Conservation (phyloP, 2,797 vertebrate genomes). For the Phoebastria nigripes region DNA sequence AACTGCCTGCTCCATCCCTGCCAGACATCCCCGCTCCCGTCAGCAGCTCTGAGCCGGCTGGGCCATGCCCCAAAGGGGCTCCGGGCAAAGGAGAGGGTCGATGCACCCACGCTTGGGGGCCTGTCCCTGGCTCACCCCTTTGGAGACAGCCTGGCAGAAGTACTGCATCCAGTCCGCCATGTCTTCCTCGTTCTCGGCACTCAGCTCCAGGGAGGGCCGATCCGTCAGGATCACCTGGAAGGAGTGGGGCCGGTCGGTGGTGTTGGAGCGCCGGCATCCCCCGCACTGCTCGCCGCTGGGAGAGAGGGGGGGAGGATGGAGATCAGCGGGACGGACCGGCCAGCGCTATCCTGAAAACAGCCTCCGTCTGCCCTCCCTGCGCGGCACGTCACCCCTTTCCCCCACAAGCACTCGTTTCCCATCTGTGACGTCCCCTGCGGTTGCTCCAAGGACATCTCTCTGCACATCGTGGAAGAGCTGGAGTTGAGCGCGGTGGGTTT, state of each 20-base stretch:
- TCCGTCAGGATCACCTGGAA: conserved; percentile 94
- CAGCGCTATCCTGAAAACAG: not conserved
- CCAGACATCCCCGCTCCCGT: not conserved
- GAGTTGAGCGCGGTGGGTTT: not conserved
- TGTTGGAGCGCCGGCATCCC: conserved; percentile 91
- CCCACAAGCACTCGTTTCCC: not conserved
- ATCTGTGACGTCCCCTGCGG: rapidly evolving
- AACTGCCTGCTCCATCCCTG: not conserved
- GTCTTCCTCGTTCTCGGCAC: conserved; percentile 87
- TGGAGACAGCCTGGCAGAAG: conserved; percentile 95
- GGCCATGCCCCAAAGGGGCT: not conserved
- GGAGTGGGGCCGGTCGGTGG: conserved; percentile 88
- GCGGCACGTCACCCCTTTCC: not conserved
- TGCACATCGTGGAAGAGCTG: rapidly evolving
- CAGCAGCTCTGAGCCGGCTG: rapidly evolving
- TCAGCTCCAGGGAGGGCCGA: conserved; percentile 89
- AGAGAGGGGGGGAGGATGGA: conserved; percentile 43
- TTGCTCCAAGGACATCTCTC: not conserved
- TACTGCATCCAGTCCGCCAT: conserved; percentile 98
- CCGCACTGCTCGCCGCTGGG: conserved; percentile 93
- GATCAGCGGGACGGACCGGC: not conserved
- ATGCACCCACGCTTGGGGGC: rapidly evolving
- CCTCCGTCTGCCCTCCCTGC: rapidly evolving
- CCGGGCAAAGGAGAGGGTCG: rapidly evolving
- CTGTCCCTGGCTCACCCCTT: conserved; percentile 82